These are phyloP conservation scores for Chironomus riparius DNA, from an alignment of 2,888 invertebrate species.

Conservation along the genomic window DNA sequence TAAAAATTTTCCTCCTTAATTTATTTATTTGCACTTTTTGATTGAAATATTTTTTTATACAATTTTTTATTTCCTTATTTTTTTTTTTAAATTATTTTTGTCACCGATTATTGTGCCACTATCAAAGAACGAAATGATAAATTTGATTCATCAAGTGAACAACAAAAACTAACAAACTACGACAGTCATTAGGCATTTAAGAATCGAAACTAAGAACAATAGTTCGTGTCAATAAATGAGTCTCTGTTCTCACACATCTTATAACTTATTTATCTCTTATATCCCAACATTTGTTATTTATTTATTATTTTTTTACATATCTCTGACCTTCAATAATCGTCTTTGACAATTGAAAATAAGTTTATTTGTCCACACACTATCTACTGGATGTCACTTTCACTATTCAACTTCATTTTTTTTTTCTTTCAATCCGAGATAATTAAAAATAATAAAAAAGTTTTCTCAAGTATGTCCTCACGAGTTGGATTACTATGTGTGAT, in stretches of 20 bases:
- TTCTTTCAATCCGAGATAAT: not conserved
- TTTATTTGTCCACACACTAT: not conserved
- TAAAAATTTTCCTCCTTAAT: slow-evolving; percentile 12
- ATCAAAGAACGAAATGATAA: slow-evolving; percentile 26
- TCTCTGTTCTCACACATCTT: not conserved
- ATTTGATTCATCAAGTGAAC: slow-evolving; percentile 10
- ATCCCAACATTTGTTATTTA: not conserved
- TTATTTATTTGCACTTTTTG: slow-evolving; percentile 9
- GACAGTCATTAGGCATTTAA: slow-evolving; percentile 16
- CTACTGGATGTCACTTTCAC: not conserved
- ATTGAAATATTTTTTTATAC: not conserved
- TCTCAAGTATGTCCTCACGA: not conserved
- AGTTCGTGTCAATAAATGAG: not conserved
- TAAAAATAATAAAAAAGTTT: no score
- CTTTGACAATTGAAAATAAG: not conserved
- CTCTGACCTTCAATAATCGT: no score
- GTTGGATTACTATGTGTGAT: not conserved
- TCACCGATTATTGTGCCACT: slow-evolving; percentile 13
- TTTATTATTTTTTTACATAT: not conserved
- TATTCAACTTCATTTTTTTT: not conserved
- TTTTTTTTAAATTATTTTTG: not conserved
- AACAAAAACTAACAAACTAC: slow-evolving; percentile 9
- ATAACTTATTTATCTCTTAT: not conserved
- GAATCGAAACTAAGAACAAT: not conserved
- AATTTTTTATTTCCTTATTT: not conserved